These are phyloP conservation scores for Anas bahamensis DNA, from an alignment of 2,797 vertebrate genomes.

Conservation along the genomic window DNA sequence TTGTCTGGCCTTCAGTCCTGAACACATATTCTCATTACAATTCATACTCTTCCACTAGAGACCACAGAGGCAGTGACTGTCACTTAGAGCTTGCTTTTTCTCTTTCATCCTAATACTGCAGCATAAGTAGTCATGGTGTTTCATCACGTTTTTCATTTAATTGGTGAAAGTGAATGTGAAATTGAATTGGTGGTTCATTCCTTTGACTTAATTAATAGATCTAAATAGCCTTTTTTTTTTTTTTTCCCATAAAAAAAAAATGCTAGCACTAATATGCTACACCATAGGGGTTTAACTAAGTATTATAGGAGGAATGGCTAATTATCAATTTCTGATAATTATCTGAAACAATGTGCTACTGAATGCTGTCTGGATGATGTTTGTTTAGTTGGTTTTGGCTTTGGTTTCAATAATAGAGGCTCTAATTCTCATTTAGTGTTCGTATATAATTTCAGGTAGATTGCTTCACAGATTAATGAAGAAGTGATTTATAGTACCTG, in stretches of 20 bases:
- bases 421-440: neutral
- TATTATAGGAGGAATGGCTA: neutral
- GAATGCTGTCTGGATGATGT: neutral
- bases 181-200: neutral
- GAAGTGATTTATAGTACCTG: neutral
- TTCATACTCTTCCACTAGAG: neutral
- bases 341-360: neutral
- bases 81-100: neutral
- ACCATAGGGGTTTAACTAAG: neutral
- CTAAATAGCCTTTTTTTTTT: neutral
- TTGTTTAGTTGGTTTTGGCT: neutral
- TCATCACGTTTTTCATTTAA: neutral
- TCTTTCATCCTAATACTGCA: neutral
- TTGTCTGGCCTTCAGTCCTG: neutral
- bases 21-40: neutral
- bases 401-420: neutral
- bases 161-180: neutral
- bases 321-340: constrained; percentile 7
- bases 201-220: neutral
- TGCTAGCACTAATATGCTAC: neutral
- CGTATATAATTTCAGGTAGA: neutral
- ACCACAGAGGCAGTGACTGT: neutral
- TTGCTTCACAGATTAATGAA: neutral
- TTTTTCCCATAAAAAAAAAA: neutral
- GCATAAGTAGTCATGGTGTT: neutral